Evolutionary conservation across 2,888 invertebrate genomes (phyloP).

Genomic region (Acanthosepion esculentum): DNA sequence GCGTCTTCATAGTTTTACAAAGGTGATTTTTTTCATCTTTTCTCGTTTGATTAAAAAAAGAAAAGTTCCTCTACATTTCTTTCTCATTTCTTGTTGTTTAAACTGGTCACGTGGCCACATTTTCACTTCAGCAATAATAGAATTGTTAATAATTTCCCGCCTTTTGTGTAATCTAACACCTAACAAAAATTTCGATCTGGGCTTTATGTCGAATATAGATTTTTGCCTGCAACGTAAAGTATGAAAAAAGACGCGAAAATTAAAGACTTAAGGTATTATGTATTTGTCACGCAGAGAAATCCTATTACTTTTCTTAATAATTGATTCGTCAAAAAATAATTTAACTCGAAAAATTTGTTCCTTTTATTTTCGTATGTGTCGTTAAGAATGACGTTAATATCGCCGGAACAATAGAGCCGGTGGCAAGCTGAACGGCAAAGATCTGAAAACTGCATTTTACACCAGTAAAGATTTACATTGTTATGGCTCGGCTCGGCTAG

Average conservation of each 20-base stretch:
- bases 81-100: background rate
- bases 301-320: background rate
- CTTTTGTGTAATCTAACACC: background rate
- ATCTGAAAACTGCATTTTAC: background rate
- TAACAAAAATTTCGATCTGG: background rate
- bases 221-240: background rate
- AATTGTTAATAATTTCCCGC: background rate
- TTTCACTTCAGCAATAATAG: background rate
- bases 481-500: background rate
- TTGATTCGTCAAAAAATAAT: constrained; percentile 25
- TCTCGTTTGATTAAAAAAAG: no score
- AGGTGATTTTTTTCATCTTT: no score
- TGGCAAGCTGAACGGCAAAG: background rate
- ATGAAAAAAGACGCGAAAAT: background rate
- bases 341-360: background rate
- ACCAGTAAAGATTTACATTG: constrained; percentile 2
- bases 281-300: constrained; percentile 9
- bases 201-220: background rate
- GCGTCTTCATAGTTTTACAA: no score
- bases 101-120: background rate
- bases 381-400: background rate
- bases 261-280: constrained; percentile 3
- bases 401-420: background rate
- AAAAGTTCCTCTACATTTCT: background rate
- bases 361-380: background rate